Conservation (phyloP, 2,888 invertebrate species). For the Drosophila rellima region DNA sequence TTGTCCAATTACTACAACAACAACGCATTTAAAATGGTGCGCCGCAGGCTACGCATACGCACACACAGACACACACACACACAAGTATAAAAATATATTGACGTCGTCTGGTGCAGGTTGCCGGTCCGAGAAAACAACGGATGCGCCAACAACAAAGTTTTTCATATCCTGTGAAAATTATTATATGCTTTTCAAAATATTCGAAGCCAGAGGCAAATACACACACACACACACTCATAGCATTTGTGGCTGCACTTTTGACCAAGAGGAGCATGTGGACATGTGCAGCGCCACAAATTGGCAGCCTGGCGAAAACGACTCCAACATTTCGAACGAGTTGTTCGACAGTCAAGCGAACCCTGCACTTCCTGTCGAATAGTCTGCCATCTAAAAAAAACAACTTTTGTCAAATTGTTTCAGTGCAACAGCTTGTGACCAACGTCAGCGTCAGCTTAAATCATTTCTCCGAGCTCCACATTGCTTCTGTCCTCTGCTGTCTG, state of each 20-base stretch:
- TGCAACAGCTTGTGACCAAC: constrained; percentile 70
- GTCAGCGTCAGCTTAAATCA: constrained; percentile 65
- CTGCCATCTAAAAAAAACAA: constrained; percentile 21
- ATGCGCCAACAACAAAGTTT: constrained; percentile 76
- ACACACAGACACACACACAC: constrained; percentile 2
- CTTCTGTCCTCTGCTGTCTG: neutral
- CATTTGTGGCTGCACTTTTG: constrained; percentile 38
- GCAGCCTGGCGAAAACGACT: constrained; percentile 34
- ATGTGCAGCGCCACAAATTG: constrained; percentile 36
- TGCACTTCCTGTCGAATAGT: constrained; percentile 40
- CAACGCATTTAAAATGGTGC: constrained; percentile 66
- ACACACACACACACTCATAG: constrained; percentile 1
- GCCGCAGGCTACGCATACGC: constrained; percentile 55
- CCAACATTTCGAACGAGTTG: constrained; percentile 24
- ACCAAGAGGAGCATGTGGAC: constrained; percentile 37
- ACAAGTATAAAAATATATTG: neutral
- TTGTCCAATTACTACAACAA: constrained; percentile 80
- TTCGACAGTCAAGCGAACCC: constrained; percentile 49
- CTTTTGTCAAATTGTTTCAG: constrained; percentile 53
- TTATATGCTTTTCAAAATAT: constrained; percentile 79
- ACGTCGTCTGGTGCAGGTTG: constrained; percentile 39
- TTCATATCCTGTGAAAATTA: constrained; percentile 81
- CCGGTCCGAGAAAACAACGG: constrained; percentile 52
- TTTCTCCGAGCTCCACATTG: constrained; percentile 33
- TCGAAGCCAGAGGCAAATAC: constrained; percentile 58